Evolutionary conservation across 23 tunicate species (phyloP), one percentile per base, ranked within the genome.

Genomic region (Halocynthia roretzi): DNA sequence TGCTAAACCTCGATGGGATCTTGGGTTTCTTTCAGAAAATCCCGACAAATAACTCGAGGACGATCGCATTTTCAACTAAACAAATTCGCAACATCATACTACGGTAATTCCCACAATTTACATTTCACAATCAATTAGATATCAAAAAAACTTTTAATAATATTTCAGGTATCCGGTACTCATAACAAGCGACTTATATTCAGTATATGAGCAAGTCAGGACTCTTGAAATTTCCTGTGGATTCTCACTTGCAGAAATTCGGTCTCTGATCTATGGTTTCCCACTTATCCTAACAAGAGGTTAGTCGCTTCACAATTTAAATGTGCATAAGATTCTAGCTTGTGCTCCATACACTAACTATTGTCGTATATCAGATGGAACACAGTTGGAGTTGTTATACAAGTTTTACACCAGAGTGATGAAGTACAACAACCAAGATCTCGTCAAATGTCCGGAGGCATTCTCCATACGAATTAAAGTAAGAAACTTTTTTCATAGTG

Each of bases 1-100:
- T 80, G 49, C 65, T 58, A 9, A 75, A 63, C 52, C 65, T 89
- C 40, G 96, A 89, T 80, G 88, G 85, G 10, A 80, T 84, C 49
- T 78, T 89, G 57, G 96, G 96, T 7, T 84, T 83, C 64, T 89
- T 74, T 54, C 96, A 89, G 70, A 84, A 76, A 17, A 61, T 89
- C 8, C 88, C 88, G 1, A 84, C 96, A 8, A 84, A 83, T 51
- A 78, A 52, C 50, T 71, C 71, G 7, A 60, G 71, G 44, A 70
- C 73, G 31, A 83, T 89, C 21, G 62, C 65, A 31, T 84, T 80
- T 48, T 19, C 68, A 10, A 87, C 74, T n/a, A 54, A 74, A 11
- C 78, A 80, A 18, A 31, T 89, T 15, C 68, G 85, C 52, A 85
- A 56, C 15, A 68, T 89, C 8, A 80, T 89, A 20, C 52, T 84